Evolutionary conservation across 2,888 invertebrate genomes (phyloP), one percentile per base, ranked within the genome.

Genomic region (Neoaliturus tenellus): DNA sequence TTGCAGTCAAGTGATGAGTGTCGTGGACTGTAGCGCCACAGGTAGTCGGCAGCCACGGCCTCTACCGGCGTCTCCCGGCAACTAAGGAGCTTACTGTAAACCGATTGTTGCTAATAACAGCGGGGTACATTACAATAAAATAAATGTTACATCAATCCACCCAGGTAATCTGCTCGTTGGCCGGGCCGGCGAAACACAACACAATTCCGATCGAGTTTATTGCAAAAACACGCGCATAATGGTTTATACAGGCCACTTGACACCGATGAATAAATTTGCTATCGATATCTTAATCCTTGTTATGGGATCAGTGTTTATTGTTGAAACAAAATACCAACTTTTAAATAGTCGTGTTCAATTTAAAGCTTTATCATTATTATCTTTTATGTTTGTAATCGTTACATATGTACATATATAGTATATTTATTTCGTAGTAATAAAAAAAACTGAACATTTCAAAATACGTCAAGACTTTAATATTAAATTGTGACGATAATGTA

Each of bases 101-200:
- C 55, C 78, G 78, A 48, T 55, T 78, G 48, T 23, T 14, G 48
- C 31, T 78, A 33, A 78, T 55, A 78, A 78, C 78, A 23, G 17
- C 71, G n/a, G n/a, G 48, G 55, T 62, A 78, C 55, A 78, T 78
- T 78, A 78, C 78, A 78, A 78, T 78, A 78, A 78, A 78, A 78
- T 78, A 78, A 78, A 78, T 78, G 78, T 35, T 78, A 78, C 35
- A 75, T 48, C 48, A 55, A 78, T 78, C 44, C 75, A 10, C 75
- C 44, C 17, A 20, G 2, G 39, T 75, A 75, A 75, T 62, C 62
- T 28, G 3, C 62, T 31, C 55, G 25, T 6, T 55, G 23, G 8
- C 23, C 23, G 5, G 4, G 25, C 31, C 0, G 25, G 28, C 2
- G 31, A 25, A 3, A 25, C 5, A 3, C 62, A 31, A 2, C 6